phyloP scores from a whole-genome alignment of 2,113 vertebrate species.

The Bubo scandiacus region DNA sequence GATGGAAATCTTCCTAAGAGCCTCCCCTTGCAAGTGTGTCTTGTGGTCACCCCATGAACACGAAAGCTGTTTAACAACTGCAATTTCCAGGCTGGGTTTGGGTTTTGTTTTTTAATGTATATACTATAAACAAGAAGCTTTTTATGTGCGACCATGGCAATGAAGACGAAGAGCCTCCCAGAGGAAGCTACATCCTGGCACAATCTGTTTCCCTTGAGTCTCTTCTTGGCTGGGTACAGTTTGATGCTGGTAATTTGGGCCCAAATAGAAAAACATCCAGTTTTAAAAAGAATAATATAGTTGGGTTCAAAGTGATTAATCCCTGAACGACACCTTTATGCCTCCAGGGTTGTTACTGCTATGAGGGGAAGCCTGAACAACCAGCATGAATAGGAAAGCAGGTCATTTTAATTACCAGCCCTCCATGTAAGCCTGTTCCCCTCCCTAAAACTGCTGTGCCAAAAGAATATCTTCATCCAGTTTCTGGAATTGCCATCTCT shows the following conservation, averaged over 20 bases:
- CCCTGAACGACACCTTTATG: background rate
- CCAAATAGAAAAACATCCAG: background rate
- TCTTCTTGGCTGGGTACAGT: background rate
- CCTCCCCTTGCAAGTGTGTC: background rate
- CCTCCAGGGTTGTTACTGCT: background rate
- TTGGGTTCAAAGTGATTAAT: background rate
- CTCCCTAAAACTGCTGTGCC: background rate
- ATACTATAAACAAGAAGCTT: background rate
- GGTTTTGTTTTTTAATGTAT: background rate
- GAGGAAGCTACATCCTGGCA: background rate
- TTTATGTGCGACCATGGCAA: background rate
- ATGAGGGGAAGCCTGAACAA: background rate
- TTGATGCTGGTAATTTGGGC: background rate
- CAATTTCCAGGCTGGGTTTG: background rate
- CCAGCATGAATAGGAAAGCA: background rate
- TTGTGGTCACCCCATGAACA: background rate
- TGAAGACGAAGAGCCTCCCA: background rate
- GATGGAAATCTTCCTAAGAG: conserved; percentile 80
- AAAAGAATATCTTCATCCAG: background rate
- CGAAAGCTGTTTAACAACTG: accelerated
- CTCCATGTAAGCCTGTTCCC: background rate
- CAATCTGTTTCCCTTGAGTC: background rate
- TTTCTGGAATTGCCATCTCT: background rate
- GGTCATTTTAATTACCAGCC: background rate
- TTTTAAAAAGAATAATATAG: background rate